phyloP scores from a whole-genome alignment of 2,797 vertebrate genomes.

The Okamejei kenojei region DNA sequence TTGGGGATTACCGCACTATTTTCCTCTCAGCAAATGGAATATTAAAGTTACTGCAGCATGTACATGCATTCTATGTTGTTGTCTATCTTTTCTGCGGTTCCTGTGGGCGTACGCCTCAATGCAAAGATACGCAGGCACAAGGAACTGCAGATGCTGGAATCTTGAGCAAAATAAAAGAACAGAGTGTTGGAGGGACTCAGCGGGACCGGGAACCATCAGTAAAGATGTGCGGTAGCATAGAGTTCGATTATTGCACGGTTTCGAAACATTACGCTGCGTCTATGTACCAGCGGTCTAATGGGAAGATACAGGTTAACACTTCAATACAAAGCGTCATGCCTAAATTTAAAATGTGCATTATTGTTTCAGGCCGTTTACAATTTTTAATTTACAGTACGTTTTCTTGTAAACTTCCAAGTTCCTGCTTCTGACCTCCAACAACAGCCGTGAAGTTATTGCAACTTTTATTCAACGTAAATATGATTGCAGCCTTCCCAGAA shows the following conservation, averaged over 20 bases:
- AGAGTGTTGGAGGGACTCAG: no score
- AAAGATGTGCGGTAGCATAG: no score
- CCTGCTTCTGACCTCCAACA: neutral
- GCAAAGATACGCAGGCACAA: neutral
- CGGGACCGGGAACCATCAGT: no score
- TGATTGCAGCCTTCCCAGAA: neutral
- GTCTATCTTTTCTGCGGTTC: neutral
- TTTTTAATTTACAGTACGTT: neutral
- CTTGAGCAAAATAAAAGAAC: no score
- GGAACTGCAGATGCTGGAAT: no score
- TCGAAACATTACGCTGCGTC: neutral
- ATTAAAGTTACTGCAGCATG: neutral
- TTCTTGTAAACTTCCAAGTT: neutral
- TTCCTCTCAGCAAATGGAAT: neutral
- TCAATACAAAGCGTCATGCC: neutral
- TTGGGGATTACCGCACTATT: neutral
- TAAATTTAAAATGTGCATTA: neutral
- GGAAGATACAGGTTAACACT: neutral
- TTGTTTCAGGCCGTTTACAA: neutral
- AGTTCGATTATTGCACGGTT: neutral
- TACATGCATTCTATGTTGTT: no score
- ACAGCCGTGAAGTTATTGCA: neutral
- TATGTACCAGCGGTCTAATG: neutral
- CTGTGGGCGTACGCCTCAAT: neutral
- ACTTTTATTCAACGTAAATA: neutral